Evolutionary conservation across 2,888 invertebrate genomes (phyloP), one percentile per base, ranked within the genome.

Genomic region (Athalia rosae): DNA sequence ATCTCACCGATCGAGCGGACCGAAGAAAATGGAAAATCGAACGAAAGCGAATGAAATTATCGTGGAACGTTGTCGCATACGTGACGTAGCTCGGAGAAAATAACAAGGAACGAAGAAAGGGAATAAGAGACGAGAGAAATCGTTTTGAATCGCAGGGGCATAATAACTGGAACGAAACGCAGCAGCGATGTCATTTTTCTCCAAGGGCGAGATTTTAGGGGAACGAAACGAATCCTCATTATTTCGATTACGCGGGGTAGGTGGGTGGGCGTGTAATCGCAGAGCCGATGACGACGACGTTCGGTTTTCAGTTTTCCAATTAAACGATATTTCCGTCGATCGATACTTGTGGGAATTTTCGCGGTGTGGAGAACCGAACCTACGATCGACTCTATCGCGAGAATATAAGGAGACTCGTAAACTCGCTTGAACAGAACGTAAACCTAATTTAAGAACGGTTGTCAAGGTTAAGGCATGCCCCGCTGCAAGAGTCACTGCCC

Each of bases 381-480:
- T 11, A n/a, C 9, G 53, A 53, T 53, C 9, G 11, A 53, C 11
- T 53, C n/a, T 53, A 53, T 11, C 53, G 7, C 11, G 11, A 53
- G 28, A 28, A 28, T 28, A 53, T n/a, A 53, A 63, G 8, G 13
- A 7, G 1, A 41, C 50, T 67, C 67, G 50, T 67, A 71, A 71
- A 71, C 59, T 71, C 45, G 56, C 45, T 15, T 13, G 59, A 74
- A 74, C 74, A 62, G 48, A 62, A 61, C 74, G 74, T 74, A 50
- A 74, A 62, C 74, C 74, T 74, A 74, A 74, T 48, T 74, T 74
- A 74, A 74, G 74, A 59, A 74, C 74, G 45, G 53, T 74, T 62
- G 74, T 74, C 74, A 74, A 74, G 74, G 74, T 74, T 74, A 61
- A 74, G 74, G 74, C 61, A 74, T 74, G 74, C 74, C 61, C 74